These are phyloP conservation scores for Hirtodrosophila cameraria DNA, from an alignment of 2,888 invertebrate genomes.

Conservation along the genomic window DNA sequence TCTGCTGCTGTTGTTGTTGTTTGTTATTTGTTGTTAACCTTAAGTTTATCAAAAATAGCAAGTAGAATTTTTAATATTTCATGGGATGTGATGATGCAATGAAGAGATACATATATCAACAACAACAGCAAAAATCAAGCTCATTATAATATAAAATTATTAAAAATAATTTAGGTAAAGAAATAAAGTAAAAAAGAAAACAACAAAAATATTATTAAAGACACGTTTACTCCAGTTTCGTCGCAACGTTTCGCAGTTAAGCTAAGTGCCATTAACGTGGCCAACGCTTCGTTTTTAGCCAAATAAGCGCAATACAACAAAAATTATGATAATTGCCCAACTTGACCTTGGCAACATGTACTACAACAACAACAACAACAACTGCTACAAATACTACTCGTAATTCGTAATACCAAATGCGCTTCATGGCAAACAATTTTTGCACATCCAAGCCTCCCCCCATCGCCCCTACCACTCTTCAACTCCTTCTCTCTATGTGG, in stretches of 20 bases:
- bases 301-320: conserved; percentile 43
- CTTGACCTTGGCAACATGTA: conserved; percentile 71
- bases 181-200: conserved; percentile 1
- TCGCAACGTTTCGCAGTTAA: conserved; percentile 51
- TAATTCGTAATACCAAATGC: conserved; percentile 62
- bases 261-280: conserved; percentile 72
- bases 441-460: conserved; percentile 57
- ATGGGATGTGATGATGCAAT: conserved; percentile 71
- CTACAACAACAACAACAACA: conserved; percentile 33
- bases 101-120: conserved; percentile 44
- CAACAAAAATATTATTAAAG: conserved; percentile 47
- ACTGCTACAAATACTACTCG: conserved; percentile 52
- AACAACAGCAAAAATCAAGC: conserved; percentile 49
- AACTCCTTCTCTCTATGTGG: too few relatives aligned
- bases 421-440: conserved; percentile 58
- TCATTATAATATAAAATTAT: conserved; percentile 71
- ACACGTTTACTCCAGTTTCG: conserved; percentile 78
- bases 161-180: conserved; percentile 59
- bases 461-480: neutral
- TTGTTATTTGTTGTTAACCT: conserved; percentile 71
- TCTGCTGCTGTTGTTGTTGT: conserved; percentile 15
- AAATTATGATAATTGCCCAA: conserved; percentile 74
- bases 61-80: conserved; percentile 73
- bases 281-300: conserved; percentile 39
- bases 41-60: conserved; percentile 71